Base-by-base conservation (phyloP, 2,888 invertebrate genomes). In the Lasiommata megera region DNA sequence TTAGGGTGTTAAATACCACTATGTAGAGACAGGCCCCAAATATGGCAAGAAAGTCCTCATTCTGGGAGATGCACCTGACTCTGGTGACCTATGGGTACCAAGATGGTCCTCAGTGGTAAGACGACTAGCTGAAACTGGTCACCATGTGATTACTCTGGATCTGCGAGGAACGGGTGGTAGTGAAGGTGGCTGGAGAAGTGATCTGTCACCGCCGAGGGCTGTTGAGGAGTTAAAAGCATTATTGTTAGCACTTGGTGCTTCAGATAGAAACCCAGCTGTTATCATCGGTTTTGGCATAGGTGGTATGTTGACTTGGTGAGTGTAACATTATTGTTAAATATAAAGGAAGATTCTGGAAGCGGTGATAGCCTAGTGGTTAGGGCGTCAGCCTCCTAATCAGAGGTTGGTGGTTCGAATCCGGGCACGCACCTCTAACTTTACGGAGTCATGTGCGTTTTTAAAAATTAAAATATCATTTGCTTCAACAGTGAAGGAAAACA, bases 1-100 rank as follows among this genome's bases (percentile, higher is more conserved):
- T 74, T 75, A 90, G 89, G 88, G 87, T 6, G 86, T 87, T 12
- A 90, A 90, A 77, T 90, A 90, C 65, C 90, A 90, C 65, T 90
- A 90, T 67, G 86, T 89, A 14, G 86, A 88, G 71, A 84, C 84
- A 1, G 90, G 90, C 0, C 83, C 85, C 0, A 83, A 79, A 64
- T 69, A 72, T 11, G 88, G 88, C 0, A 76, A 76, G 55, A 65
- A 77, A 31, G 77, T 88, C 0, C 68, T 90, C 1, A 79, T 89
- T n/a, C 72, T 90, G 1, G 84, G 87, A 11, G 84, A 90, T 58
- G 88, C 90, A 0, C 90, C 89, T 6, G 86, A 88, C 37, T 72
- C 76, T 0, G 79, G 77, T 0, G 78, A 81, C 36, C 66, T 86
- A 0, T 86, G 86, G 82, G 77, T 81, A 1, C 79, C 84, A 0